Conservation (phyloP, 2,113 vertebrate species). For the Paralichthys olivaceus region DNA sequence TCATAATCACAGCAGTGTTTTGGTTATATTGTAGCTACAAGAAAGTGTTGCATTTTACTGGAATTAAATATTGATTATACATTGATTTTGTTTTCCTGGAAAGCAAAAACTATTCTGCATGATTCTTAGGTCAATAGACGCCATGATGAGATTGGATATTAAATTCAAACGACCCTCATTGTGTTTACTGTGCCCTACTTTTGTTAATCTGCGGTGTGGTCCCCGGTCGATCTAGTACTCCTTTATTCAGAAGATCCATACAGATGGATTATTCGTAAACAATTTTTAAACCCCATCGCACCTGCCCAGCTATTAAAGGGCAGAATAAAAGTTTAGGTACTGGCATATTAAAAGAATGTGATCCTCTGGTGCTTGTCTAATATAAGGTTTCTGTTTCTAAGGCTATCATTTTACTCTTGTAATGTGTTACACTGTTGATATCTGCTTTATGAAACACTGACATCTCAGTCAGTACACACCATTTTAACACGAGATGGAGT, state of each 20-base stretch:
- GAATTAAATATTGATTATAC: constrained; percentile 22
- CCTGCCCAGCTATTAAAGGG: not conserved
- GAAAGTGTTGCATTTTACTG: not conserved
- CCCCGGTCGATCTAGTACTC: not conserved
- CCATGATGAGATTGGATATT: constrained; percentile 6
- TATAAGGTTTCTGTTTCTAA: not conserved
- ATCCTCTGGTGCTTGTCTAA: too few relatives aligned
- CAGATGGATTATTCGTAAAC: not conserved
- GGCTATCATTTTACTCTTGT: too few relatives aligned
- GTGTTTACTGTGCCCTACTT: constrained; percentile 1
- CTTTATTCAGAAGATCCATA: not conserved
- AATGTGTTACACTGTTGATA: not conserved
- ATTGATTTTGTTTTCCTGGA: constrained; percentile 33
- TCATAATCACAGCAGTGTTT: not conserved
- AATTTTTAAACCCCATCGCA: not conserved
- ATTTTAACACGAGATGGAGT: not conserved
- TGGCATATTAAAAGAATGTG: too few relatives aligned
- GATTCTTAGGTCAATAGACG: not conserved
- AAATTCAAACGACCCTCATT: not conserved
- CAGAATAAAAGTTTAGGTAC: not conserved
- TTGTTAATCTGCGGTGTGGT: too few relatives aligned
- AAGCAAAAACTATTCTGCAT: constrained; percentile 6
- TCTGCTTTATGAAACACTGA: not conserved
- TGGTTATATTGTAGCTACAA: not conserved
- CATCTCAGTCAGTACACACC: not conserved